Conservation (phyloP, 1,140 invertebrate genomes). For the Drosophila oshimai region DNA sequence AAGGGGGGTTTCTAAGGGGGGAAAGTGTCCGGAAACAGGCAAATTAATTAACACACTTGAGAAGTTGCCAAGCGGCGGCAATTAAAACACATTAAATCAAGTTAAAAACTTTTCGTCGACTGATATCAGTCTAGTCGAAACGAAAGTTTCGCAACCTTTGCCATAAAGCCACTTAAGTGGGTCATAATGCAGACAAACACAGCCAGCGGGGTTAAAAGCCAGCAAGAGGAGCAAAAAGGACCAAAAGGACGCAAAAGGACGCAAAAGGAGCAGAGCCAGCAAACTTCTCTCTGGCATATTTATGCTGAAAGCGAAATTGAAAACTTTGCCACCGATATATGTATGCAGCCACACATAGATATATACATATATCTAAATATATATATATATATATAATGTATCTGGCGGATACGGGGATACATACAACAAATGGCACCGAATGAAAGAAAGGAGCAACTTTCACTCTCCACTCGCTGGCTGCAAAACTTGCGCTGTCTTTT, state of each 20-base stretch:
- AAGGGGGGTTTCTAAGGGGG: not conserved
- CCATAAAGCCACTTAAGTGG: conserved; percentile 82
- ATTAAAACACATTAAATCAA: conserved; percentile 80
- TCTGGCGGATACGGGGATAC: conserved; percentile 13
- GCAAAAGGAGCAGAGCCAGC: conserved; percentile 21
- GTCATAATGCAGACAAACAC: conserved; percentile 69
- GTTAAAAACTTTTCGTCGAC: conserved; percentile 70
- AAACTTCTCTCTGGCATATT: conserved; percentile 62
- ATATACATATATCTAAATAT: not conserved
- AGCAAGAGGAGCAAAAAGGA: not conserved
- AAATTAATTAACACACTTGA: conserved; percentile 70
- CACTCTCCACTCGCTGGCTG: conserved; percentile 52
- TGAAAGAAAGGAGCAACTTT: conserved; percentile 54
- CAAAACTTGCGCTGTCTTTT: conserved; percentile 63
- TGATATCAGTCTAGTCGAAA: conserved; percentile 31
- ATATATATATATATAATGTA: conserved; percentile 23
- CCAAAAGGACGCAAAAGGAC: not conserved
- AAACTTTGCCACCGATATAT: conserved; percentile 71
- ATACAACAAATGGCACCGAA: conserved; percentile 29
- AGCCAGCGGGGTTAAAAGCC: conserved; percentile 25
- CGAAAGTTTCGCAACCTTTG: conserved; percentile 79
- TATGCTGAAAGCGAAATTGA: conserved; percentile 79
- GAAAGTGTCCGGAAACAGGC: conserved; percentile 30
- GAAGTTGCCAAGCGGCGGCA: conserved; percentile 66
- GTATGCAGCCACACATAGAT: conserved; percentile 23